phyloP scores from a whole-genome alignment of 1,140 invertebrate species.

The Melanaphis sacchari region DNA sequence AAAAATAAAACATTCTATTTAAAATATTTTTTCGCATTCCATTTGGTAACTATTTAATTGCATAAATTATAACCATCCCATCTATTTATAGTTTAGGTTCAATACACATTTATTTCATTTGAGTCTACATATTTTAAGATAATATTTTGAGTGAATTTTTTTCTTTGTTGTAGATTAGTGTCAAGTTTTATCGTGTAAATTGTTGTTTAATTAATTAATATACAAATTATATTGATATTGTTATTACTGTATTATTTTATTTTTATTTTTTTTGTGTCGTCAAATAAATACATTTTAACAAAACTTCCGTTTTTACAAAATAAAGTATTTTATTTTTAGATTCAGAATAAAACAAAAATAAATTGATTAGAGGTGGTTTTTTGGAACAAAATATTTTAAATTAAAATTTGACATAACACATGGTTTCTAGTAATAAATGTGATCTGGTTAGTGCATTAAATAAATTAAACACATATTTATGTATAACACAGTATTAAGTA shows the following conservation, averaged over 20 bases:
- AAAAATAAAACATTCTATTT: conserved; percentile 34
- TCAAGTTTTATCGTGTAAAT: conserved; percentile 46
- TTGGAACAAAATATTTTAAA: neutral
- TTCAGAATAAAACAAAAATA: neutral
- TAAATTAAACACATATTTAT: neutral
- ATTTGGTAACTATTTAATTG: conserved; percentile 35
- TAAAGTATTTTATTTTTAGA: neutral
- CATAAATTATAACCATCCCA: conserved; percentile 46
- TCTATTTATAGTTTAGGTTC: conserved; percentile 35
- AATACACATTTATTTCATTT: conserved; percentile 38
- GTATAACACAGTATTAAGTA: neutral
- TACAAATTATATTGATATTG: conserved; percentile 54
- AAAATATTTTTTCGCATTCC: conserved; percentile 54
- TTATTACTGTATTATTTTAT: conserved; percentile 39
- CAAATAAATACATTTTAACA: neutral
- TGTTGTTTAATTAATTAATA: conserved; percentile 50
- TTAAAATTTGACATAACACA: neutral
- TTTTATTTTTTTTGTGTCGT: neutral
- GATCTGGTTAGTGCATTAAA: neutral
- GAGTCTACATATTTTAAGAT: conserved; percentile 45
- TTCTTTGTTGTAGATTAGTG: conserved; percentile 50
- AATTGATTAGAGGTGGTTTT: neutral
- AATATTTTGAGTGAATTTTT: conserved; percentile 28
- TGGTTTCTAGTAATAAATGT: neutral
- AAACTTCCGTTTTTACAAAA: neutral